Conservation (phyloP, 2,888 invertebrate genomes). For the Gisinianus flammeolus region DNA sequence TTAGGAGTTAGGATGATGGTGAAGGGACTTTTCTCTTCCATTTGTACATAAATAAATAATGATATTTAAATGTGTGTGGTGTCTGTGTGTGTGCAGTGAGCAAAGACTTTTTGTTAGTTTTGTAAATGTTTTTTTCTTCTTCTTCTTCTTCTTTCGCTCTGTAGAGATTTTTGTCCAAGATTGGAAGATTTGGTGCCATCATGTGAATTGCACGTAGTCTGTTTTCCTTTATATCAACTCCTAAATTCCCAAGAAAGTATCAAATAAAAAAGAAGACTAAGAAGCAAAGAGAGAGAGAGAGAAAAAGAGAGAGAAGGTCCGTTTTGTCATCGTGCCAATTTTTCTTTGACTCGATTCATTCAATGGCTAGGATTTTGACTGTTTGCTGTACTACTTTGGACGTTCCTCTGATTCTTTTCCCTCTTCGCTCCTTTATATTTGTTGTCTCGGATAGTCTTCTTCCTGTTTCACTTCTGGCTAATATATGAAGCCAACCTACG, state of each 20-base stretch:
- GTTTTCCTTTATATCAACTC: neutral
- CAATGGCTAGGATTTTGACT: neutral
- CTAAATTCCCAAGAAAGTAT: neutral
- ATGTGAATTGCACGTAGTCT: neutral
- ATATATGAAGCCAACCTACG: too few relatives aligned
- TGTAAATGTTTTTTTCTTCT: neutral
- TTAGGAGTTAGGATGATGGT: neutral
- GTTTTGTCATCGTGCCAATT: conserved; percentile 29
- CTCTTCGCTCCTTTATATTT: too few relatives aligned
- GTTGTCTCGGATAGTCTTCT: neutral
- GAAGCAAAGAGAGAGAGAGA: neutral
- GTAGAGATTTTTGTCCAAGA: neutral
- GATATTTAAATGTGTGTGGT: neutral
- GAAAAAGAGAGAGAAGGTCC: neutral
- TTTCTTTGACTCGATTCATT: conserved; percentile 14
- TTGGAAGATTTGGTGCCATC: neutral
- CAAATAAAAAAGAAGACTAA: neutral
- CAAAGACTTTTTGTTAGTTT: neutral
- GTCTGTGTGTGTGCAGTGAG: neutral
- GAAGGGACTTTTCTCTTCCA: neutral
- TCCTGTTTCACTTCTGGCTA: neutral
- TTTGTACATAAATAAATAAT: neutral
- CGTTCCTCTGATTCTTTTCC: neutral
- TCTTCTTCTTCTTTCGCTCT: too few relatives aligned
- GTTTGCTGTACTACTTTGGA: neutral